Base-by-base conservation (phyloP, 2,797 vertebrate genomes). In the Strix occidentalis region DNA sequence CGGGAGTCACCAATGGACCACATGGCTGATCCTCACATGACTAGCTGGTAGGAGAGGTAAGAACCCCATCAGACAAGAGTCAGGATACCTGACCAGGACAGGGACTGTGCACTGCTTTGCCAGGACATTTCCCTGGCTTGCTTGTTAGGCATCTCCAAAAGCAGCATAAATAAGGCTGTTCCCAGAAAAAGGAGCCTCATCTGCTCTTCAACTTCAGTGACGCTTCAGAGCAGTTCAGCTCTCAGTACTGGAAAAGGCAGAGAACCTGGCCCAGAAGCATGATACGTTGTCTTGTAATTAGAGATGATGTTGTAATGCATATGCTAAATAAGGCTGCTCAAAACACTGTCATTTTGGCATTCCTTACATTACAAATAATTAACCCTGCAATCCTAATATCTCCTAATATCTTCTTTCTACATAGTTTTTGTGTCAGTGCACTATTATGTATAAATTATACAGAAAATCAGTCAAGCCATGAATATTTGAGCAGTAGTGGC, bases 1-100 rank as follows among this genome's bases (percentile, higher is more conserved):
- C 1, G 0, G 7, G 1, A 48, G 33, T 31, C 43, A 54, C 13
- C n/a, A 53, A 1, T 3, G 7, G 35, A 75, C 19, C n/a, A 39
- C 9, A 15, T 53, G 64, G 13, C 19, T 56, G 45, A 45, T 41
- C 39, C 19, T 69, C 20, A 0, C 1, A 0, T 20, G 14, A 37
- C 37, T 37, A 37, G 37, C 37, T 37, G 37, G 0, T 1, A 31
- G 26, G 26, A 85, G 20, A 66, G 26, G 6, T 28, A 69, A n/a
- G 20, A 90, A 8, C 3, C 9, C 4, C 37, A 28, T 15, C n/a
- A 80, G 31, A 41, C 0, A 0, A 31, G 25, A 58, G 12, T 9
- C 11, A 50, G 14, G 7, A 48, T 16, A 53, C 18, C 11, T 35
- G n/a, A 78, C 11, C 6, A 2, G 35, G n/a, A 9, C 1, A 16